These are phyloP conservation scores for Drosophila willistoni DNA, from an alignment of 1,140 invertebrate genomes.

Conservation along the genomic window DNA sequence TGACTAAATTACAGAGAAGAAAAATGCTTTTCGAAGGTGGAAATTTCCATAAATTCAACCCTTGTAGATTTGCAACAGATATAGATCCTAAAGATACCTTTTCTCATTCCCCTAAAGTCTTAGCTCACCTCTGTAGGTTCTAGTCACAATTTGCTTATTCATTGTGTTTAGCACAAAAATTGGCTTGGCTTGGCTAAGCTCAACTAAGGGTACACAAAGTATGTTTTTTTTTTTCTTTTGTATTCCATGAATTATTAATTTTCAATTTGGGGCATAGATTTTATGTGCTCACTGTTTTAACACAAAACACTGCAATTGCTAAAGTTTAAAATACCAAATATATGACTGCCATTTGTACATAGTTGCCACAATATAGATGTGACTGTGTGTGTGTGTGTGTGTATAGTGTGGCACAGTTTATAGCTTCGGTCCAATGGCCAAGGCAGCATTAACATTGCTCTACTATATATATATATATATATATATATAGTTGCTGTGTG, in stretches of 20 bases:
- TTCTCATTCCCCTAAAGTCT: background rate
- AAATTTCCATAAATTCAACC: too few relatives aligned
- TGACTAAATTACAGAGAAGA: too few relatives aligned
- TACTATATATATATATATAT: too few relatives aligned
- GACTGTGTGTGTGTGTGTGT: conserved; percentile 4
- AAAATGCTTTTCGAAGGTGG: too few relatives aligned
- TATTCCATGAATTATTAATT: conserved; percentile 2
- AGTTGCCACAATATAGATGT: background rate
- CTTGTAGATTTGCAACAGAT: too few relatives aligned
- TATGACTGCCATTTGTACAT: conserved; percentile 10
- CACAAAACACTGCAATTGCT: conserved; percentile 27
- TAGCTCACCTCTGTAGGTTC: background rate
- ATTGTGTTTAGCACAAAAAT: background rate
- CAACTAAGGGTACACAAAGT: background rate
- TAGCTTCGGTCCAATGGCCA: conserved; percentile 22
- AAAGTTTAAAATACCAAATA: conserved; percentile 31
- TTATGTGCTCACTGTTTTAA: conserved; percentile 19
- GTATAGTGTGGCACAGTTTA: conserved; percentile 30
- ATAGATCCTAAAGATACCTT: too few relatives aligned
- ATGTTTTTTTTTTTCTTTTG: background rate
- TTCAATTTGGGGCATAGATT: conserved; percentile 15
- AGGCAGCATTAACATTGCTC: conserved; percentile 3
- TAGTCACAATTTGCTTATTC: background rate
- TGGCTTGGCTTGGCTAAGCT: background rate
- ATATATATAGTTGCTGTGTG: background rate